A percentile compares a stretch with the other conserved stretches of the same genome.
Conservation (phyloP, 2,888 invertebrate species). For the Shargacucullia verbasci region DNA sequence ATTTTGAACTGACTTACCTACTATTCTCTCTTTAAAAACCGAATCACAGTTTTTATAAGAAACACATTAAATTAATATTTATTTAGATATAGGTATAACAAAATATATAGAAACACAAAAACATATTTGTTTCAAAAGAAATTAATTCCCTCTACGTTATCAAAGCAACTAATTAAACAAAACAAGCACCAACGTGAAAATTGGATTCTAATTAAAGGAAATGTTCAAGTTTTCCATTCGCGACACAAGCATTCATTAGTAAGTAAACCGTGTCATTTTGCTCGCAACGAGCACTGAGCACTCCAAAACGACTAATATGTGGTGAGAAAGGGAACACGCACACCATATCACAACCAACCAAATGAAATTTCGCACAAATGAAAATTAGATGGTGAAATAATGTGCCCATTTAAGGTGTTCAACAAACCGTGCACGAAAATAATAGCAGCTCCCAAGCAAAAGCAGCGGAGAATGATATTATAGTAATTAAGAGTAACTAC, state of each 20-base stretch:
- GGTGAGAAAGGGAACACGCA: slow-evolving; percentile 50
- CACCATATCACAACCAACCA: slow-evolving; percentile 52
- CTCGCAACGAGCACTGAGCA: slow-evolving; percentile 56
- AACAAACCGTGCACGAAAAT: slow-evolving; percentile 80
- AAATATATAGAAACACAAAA: no score
- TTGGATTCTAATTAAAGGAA: slow-evolving; percentile 72
- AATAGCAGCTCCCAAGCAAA: slow-evolving; percentile 62
- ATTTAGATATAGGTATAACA: no score
- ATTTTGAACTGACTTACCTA: no score
- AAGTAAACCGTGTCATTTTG: slow-evolving; percentile 67
- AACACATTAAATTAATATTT: no score
- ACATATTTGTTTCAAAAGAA: slow-evolving; percentile 5
- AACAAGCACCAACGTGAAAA: slow-evolving; percentile 56
- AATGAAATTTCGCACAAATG: slow-evolving; percentile 75
- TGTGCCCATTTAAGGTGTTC: slow-evolving; percentile 71
- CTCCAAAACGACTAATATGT: slow-evolving; percentile 61
- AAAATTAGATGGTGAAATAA: slow-evolving; percentile 67
- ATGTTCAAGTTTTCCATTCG: slow-evolving; percentile 57
- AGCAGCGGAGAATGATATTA: slow-evolving; percentile 74
- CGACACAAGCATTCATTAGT: slow-evolving; percentile 67
- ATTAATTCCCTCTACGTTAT: slow-evolving; percentile 7
- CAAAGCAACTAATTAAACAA: slow-evolving; percentile 49
- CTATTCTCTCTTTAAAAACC: no score
- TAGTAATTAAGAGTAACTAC: slow-evolving; percentile 76
- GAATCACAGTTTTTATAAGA: no score